Evolutionary conservation across 2,113 vertebrate genomes (phyloP).

Genomic region (Microtus pennsylvanicus): DNA sequence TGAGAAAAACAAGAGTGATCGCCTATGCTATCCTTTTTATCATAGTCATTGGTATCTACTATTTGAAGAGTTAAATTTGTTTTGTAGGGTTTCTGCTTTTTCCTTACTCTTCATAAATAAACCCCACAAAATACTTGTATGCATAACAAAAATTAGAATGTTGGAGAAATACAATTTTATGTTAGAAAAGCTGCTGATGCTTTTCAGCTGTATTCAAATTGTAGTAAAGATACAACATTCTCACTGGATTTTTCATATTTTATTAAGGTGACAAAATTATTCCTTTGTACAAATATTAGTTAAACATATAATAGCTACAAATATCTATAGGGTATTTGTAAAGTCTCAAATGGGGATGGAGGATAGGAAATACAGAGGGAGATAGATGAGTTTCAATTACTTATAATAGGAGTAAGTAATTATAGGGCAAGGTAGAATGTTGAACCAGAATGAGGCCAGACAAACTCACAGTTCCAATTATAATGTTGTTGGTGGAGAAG

Average conservation of each 20-base stretch:
- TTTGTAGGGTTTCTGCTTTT: background rate
- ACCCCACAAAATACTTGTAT: background rate
- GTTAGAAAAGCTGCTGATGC: background rate
- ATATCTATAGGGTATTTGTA: background rate
- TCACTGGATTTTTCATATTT: slow-evolving; percentile 10
- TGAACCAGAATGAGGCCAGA: background rate
- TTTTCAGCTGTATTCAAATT: slow-evolving; percentile 8
- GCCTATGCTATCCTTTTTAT: slow-evolving; percentile 12
- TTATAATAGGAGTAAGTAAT: background rate
- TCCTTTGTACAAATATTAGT: slow-evolving; percentile 28
- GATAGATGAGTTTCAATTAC: background rate
- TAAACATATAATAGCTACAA: background rate
- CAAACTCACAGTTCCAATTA: background rate
- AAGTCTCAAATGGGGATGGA: background rate
- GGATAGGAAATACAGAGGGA: slow-evolving; percentile 11
- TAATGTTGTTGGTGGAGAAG: background rate
- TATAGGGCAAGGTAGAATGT: background rate
- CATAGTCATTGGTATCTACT: background rate
- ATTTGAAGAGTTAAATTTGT: slow-evolving; percentile 26
- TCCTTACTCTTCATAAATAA: background rate
- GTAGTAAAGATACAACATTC: background rate
- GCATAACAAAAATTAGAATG: background rate
- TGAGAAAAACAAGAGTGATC: background rate
- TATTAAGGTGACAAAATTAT: background rate
- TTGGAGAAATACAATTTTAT: slow-evolving; percentile 2